These are phyloP conservation scores for Trogon melanurus DNA, from an alignment of 2,113 vertebrate genomes.

Conservation along the genomic window DNA sequence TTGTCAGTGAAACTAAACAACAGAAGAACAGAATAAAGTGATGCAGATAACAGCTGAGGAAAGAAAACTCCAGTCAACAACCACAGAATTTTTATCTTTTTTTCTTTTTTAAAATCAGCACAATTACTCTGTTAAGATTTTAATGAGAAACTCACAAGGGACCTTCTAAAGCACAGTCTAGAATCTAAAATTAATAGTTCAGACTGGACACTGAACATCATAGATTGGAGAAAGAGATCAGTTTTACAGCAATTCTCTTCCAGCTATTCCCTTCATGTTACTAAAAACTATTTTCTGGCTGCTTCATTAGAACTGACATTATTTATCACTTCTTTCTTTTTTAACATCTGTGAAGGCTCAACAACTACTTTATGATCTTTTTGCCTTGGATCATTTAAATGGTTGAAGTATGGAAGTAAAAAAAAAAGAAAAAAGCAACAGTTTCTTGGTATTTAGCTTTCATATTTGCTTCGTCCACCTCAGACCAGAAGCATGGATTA, in stretches of 20 bases:
- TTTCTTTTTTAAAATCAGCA: neutral
- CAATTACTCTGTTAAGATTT: neutral
- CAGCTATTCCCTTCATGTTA: neutral
- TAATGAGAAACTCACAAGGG: neutral
- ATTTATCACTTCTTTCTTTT: neutral
- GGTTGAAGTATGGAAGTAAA: neutral
- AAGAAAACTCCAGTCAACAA: neutral
- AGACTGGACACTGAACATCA: neutral
- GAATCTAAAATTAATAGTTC: neutral
- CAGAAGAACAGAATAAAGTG: neutral
- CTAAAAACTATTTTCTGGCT: neutral
- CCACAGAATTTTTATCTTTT: neutral
- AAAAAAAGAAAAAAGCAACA: neutral
- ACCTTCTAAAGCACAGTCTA: neutral
- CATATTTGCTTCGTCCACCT: neutral
- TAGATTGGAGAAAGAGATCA: neutral
- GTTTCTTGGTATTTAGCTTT: neutral
- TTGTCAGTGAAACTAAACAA: neutral
- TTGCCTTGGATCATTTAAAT: neutral
- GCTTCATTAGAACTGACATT: neutral
- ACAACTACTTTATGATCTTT: neutral
- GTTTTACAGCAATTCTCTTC: neutral
- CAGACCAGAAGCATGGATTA: neutral
- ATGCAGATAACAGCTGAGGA: neutral
- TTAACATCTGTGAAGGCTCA: neutral